Evolutionary conservation across 2,797 vertebrate species (phyloP), one percentile per base, ranked within the genome.

Genomic region (Macrochelys suwanniensis): DNA sequence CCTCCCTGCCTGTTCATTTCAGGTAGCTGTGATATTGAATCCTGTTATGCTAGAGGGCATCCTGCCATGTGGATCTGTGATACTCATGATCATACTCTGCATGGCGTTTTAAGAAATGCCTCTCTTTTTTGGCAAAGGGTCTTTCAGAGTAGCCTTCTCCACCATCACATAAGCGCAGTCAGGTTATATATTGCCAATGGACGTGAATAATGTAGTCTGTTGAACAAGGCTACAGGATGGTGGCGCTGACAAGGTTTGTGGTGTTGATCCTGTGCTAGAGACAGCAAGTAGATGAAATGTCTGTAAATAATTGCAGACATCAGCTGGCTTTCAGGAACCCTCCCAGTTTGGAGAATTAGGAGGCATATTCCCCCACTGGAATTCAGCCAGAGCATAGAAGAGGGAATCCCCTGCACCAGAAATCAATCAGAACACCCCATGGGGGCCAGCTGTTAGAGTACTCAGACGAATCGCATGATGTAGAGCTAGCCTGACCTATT

Each of bases 171-270:
- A 17, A 45, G 17, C 12, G 45, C 54, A 5, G 50, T n/a, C 5
- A 1, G 86, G 49, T 42, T 28, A 2, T 0, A 0, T 56, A 51
- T 59, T 61, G 42, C 25, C 37, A 25, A 26, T 11, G 23, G 50
- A 84, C 13, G 3, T 71, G 92, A 56, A 51, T n/a, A 90, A 86
- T 81, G 49, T 71, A 82, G 87, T 80, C 54, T 28, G 51, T 8
- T 0, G 0, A 65, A 49, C 5, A n/a, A 1, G 57, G 45, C 28
- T 61, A 76, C 45, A 37, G 13, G 45, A 4, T 2, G 6, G 21
- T 53, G 56, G 51, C 2, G 31, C 25, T 80, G 37, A 79, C 49
- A 68, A 31, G 21, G 16, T 25, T 16, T 42, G 6, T 65, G 16
- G 28, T 31, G 93, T 79, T 68, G 49, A 42, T 56, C 47, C 68